These are phyloP conservation scores for Oncorhynchus nerka DNA, from an alignment of 2,113 vertebrate species.

Conservation along the genomic window DNA sequence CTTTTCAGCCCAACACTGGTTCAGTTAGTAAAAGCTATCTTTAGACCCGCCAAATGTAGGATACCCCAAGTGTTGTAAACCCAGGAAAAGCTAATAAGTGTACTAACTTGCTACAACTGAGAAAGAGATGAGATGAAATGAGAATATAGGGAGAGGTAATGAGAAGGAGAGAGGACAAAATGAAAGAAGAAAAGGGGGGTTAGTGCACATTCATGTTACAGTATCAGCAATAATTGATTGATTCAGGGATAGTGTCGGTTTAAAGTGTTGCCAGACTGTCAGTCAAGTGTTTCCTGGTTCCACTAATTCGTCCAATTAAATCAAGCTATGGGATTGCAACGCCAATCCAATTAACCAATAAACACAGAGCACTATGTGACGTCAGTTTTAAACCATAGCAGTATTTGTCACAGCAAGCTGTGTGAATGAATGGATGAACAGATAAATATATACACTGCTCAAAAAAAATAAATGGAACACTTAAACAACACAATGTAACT, in stretches of 20 bases:
- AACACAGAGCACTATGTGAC: background rate
- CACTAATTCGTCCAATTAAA: slow-evolving; percentile 17
- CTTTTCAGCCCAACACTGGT: background rate
- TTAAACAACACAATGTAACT: no score
- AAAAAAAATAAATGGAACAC: no score
- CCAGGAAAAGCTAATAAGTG: no score
- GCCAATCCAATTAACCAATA: slow-evolving; percentile 30
- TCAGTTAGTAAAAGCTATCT: no score
- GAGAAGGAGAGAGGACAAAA: background rate
- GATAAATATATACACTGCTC: background rate
- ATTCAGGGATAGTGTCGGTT: background rate
- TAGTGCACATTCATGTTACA: background rate
- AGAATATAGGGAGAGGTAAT: background rate
- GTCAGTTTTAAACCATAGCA: background rate
- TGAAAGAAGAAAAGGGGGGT: background rate
- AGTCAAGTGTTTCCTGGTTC: background rate
- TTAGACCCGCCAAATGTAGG: no score
- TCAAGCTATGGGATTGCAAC: background rate
- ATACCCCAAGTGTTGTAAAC: no score
- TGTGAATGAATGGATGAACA: background rate
- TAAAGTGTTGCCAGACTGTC: background rate
- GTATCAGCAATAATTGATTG: background rate
- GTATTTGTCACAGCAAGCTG: background rate
- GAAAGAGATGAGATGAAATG: background rate
- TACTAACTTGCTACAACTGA: background rate